Evolutionary conservation across 2,797 vertebrate species (phyloP), one percentile per base, ranked within the genome.

Genomic region (Alosa sapidissima): DNA sequence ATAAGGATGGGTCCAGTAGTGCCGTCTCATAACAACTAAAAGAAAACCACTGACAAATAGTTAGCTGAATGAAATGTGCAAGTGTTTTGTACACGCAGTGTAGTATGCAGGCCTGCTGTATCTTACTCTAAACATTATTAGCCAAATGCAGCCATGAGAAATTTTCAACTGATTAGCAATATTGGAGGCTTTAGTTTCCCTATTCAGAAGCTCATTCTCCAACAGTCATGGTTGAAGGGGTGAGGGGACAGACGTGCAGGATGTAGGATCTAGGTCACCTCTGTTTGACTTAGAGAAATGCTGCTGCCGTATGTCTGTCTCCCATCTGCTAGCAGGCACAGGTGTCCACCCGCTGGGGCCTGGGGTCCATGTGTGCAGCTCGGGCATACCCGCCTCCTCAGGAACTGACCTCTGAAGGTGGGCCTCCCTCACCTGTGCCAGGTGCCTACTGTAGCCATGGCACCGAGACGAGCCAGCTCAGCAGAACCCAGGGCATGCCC

Each of bases 381-480:
- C n/a, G 58, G 58, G 21, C 58, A 62, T 75, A 14, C 62, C 62
- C 28, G n/a, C 36, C 68, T 75, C 16, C 72, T 45, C 16, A 36
- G 68, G 21, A 28, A 13, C 21, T 83, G 84, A 83, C 86, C 85
- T 86, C 75, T 54, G 54, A 48, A 28, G 48, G 75, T 83, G 28
- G 81, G 2, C 7, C 45, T 72, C 11, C 11, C 36, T 60, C 45
- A 82, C 58, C 49, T 83, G 72, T 81, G 47, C 75, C 48, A 87
- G n/a, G 85, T 86, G 81, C 55, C 65, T 48, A 68, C n/a, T 47
- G 14, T 16, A 78, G 72, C 41, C 72, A 41, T 78, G 55, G 33
- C 16, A 84, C 33, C 13, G 2, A 10, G 0, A 2, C 72, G 16
- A 83, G 52, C 55, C 86, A 84, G 36, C 65, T 55, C 65, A 81